Evolutionary conservation across 2,113 vertebrate species (phyloP).

Genomic region (Perca flavescens): DNA sequence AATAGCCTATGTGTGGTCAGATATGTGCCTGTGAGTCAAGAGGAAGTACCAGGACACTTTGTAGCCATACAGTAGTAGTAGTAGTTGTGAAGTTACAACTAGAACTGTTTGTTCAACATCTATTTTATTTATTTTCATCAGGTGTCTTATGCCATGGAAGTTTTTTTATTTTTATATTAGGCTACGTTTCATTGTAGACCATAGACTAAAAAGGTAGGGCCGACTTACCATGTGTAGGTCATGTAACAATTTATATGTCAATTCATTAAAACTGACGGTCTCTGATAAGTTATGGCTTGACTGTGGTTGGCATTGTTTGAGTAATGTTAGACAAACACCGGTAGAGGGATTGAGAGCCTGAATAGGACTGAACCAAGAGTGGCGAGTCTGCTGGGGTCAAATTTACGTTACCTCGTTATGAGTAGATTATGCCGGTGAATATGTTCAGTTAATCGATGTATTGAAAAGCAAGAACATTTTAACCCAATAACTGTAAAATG

Average conservation of each 20-base stretch:
- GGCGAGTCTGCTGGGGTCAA: background rate
- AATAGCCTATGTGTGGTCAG: background rate
- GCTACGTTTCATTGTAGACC: background rate
- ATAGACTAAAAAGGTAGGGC: no score
- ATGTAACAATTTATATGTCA: background rate
- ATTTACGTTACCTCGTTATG: background rate
- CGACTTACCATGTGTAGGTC: background rate
- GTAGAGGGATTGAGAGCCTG: background rate
- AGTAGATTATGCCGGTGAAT: rapidly evolving
- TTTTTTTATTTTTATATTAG: background rate
- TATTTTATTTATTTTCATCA: background rate
- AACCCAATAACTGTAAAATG: rapidly evolving
- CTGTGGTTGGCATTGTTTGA: background rate
- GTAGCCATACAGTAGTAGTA: no score
- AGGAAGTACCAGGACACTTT: background rate
- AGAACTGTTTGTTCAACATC: background rate
- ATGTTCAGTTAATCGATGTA: rapidly evolving
- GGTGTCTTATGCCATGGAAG: background rate
- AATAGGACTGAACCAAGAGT: slow-evolving; percentile 56
- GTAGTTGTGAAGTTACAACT: no score
- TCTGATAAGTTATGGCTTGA: background rate
- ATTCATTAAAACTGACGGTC: background rate
- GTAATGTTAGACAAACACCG: background rate
- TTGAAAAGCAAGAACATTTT: rapidly evolving
- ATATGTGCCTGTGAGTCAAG: background rate